A percentile compares a stretch with the other conserved stretches of the same genome.
Evolutionary conservation across 2,113 vertebrate genomes (phyloP).

Genomic region (Noturus placidus): DNA sequence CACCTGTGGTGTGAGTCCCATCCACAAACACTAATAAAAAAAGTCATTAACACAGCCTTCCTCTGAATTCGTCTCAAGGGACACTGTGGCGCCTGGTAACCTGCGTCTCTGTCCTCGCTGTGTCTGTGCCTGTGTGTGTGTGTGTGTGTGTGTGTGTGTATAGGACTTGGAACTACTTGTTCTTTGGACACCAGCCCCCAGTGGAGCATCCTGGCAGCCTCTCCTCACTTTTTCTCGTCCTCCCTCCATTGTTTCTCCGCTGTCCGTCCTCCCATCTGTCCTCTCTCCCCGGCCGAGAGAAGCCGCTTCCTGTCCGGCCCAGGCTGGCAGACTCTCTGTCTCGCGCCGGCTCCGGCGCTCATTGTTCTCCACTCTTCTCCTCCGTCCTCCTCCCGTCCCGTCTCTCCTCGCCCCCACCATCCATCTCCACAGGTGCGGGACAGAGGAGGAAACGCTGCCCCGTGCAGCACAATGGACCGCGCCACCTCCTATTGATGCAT

Average conservation of each 20-base stretch:
- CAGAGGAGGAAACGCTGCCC: constrained; percentile 58
- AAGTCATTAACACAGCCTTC: constrained; percentile 19
- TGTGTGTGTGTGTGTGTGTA: constrained; percentile 52
- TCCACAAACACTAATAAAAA: constrained; percentile 30
- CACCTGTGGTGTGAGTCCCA: constrained; percentile 16
- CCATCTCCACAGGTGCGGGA: constrained; percentile 68
- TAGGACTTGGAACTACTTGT: constrained; percentile 27
- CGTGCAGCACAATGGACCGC: constrained; percentile 63
- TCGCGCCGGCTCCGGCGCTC: constrained; percentile 68
- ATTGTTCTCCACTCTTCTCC: constrained; percentile 72
- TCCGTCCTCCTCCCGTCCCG: constrained; percentile 62
- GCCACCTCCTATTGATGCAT: constrained; percentile 65
- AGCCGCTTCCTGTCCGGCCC: constrained; percentile 74
- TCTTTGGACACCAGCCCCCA: constrained; percentile 23
- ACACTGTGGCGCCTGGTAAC: constrained; percentile 31
- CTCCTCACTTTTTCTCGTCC: not conserved
- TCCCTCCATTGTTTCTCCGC: constrained; percentile 47
- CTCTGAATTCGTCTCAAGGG: not conserved
- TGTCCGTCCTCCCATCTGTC: constrained; percentile 36
- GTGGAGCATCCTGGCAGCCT: constrained; percentile 25
- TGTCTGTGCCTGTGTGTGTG: constrained; percentile 8
- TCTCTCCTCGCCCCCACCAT: constrained; percentile 51
- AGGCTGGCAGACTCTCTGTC: constrained; percentile 74
- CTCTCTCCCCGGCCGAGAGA: constrained; percentile 58
- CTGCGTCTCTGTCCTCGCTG: not conserved